Evolutionary conservation across 2,888 invertebrate species (phyloP), one percentile per base, ranked within the genome.

Genomic region (Parasteatoda lunata): DNA sequence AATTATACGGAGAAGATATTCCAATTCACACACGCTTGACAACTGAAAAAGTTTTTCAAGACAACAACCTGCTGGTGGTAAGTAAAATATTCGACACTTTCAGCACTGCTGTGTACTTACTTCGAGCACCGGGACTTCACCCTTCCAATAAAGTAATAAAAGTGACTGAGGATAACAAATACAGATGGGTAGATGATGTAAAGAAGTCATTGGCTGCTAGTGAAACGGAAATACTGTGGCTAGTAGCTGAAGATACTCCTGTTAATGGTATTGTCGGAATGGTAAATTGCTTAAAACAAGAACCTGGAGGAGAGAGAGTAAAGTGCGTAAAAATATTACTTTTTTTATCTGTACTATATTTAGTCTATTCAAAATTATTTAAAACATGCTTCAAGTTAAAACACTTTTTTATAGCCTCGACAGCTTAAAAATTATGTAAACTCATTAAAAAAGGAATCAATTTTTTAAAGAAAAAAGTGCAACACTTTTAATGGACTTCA

Each of bases 141-240:
- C 3, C 15, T 8, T 4, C n/a, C 6, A 49, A 80, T 7, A 72
- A n/a, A 13, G 47, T 88, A 45, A 5, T 89, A 11, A 54, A 64
- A 30, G 75, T 89, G 3, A 80, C 48, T 8, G 73, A 76, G 13
- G 77, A 54, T 8, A 49, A 69, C 69, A 72, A 70, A n/a, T 77
- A 77, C 45, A 51, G 49, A 9, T 98, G 98, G 97, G 94, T 98
- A 75, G 96, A 96, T 72, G 92, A 93, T 9, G 92, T 98, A 66
- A 97, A 97, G 91, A 13, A 69, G 9, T 49, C 49, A 4, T 5
- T 89, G 13, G 64, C 30, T 47, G 69, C 66, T 65, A 59, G 9
- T 6, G 59, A 80, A 52, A n/a, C n/a, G 3, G 68, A 64, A 6
- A 83, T 47, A 13, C 90, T 93, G 52, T 93, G 93, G 93, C 89